Evolutionary conservation across 1,140 invertebrate species (phyloP), one percentile per base, ranked within the genome.

Genomic region (Rhagoletis pomonella): DNA sequence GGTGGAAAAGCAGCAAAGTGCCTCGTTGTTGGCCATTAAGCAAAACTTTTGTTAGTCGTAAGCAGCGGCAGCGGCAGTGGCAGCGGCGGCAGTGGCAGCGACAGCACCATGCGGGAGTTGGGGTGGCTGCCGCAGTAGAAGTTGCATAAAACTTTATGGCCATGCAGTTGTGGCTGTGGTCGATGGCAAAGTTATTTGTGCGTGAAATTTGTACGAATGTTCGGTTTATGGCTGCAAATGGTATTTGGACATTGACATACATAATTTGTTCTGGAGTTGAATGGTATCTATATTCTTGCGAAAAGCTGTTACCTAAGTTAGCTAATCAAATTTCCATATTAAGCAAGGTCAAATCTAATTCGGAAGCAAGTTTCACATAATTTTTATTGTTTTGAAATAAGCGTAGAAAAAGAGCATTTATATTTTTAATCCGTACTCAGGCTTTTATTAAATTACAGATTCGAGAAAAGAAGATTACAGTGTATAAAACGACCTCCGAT

Each of bases 71-170:
- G 2, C 50, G 29, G 64, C n/a, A 67, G 29, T 12, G 17, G 60
- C 17, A 62, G 60, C 60, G 4, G 60, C 6, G 29, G 12, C 60
- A n/a, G 12, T 62, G 9, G n/a, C 17, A 14, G 60, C 4, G 60
- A 62, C 29, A 29, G 29, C 29, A 29, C 29, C 29, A 29, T 29
- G 29, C 29, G 29, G 29, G 29, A 29, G 9, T 62, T 62, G 60
- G 60, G 60, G 60, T 3, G 4, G 12, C 47, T 50, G 73, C 10
- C 2, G 47, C 50, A 55, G 3, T 55, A 47, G 17, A 81, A 81
- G 47, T 81, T 81, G 73, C 50, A 81, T 81, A 81, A 81, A 81
- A 81, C 73, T 81, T 81, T 81, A 81, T 81, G 50, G 73, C 73
- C 47, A 7, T 14, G 29, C 55, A 44, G 73, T 81, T 81, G 47